Base-by-base conservation (phyloP, 2,113 vertebrate genomes). In the Hiodon alosoides region DNA sequence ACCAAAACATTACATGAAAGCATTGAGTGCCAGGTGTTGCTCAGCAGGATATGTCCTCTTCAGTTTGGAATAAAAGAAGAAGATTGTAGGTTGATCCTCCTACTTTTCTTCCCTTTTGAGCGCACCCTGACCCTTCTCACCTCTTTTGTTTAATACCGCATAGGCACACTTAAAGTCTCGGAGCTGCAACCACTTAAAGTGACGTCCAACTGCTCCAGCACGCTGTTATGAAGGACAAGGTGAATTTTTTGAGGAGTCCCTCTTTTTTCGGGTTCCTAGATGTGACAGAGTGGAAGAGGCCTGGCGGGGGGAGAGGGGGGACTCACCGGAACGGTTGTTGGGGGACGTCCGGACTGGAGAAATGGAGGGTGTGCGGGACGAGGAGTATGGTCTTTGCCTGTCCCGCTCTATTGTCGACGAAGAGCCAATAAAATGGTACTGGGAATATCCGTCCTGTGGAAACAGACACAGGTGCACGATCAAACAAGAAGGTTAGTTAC, bases 351-450 rank as follows among this genome's bases (percentile, higher is more conserved):
- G 94, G 85, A 99, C 95, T 0, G 97, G 97, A 76, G 97, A 99
- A 84, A 99, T 94, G 76, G 97, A 99, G 59, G 97, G 97, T 3
- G 97, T 98, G 83, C 97, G 90, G 59, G 97, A 99, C 2, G 96
- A 98, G 2, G 97, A 98, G 87, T 98, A 99, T 3, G 97, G 97
- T 79, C 96, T 93, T 90, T 99, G 96, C 81, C 96, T 89, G 83
- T 99, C 97, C 88, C 96, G 87, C 86, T 99, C 97, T 89, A 99
- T 99, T 74, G 97, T 99, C 73, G 97, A 99, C 50, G 96, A 96
- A 72, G 97, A 96, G 79, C 96, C 96, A 85, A 98, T 94, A 79
- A 99, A 99, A 90, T 99, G 97, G 91, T 99, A 98, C 83, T 98
- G 97, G 0, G 96, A 95, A 93, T 97, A 99, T 84, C 97, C 97